Conservation (phyloP, 2,888 invertebrate genomes). For the Athalia circularis region DNA sequence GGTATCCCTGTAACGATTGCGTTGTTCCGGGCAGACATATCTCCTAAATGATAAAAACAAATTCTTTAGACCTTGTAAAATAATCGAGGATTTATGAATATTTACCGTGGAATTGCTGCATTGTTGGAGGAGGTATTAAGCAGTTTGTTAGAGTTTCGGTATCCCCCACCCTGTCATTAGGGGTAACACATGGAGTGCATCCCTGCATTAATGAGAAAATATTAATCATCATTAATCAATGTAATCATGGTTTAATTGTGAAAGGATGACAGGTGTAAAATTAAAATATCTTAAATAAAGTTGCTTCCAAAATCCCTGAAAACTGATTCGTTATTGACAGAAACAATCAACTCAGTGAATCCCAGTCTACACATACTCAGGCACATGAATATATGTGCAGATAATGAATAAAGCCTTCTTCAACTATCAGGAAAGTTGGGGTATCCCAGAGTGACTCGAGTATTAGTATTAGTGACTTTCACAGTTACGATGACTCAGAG, state of each 20-base stretch:
- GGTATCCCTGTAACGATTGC: conserved; percentile 68
- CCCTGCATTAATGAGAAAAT: conserved; percentile 56
- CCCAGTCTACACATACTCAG: too few species aligned
- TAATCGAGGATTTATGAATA: neutral
- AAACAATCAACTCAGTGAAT: too few species aligned
- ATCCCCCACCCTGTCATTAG: conserved; percentile 67
- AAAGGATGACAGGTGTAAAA: neutral
- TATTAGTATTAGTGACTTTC: too few species aligned
- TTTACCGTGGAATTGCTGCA: conserved; percentile 70
- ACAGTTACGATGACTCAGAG: too few species aligned
- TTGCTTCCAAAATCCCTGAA: neutral
- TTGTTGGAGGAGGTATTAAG: conserved; percentile 67
- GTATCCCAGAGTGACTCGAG: too few species aligned
- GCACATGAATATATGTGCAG: too few species aligned
- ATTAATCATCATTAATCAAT: neutral
- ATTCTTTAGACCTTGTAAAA: neutral
- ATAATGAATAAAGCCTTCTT: too few species aligned
- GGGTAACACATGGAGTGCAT: conserved; percentile 65
- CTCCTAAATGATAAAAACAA: conserved; percentile 56
- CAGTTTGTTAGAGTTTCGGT: conserved; percentile 66
- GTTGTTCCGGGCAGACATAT: conserved; percentile 67
- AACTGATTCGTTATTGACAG: neutral
- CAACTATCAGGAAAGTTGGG: too few species aligned
- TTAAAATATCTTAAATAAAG: too few species aligned
- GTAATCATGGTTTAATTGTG: neutral